Conservation (phyloP, 1,140 invertebrate species). For the Drosophila suzukii region DNA sequence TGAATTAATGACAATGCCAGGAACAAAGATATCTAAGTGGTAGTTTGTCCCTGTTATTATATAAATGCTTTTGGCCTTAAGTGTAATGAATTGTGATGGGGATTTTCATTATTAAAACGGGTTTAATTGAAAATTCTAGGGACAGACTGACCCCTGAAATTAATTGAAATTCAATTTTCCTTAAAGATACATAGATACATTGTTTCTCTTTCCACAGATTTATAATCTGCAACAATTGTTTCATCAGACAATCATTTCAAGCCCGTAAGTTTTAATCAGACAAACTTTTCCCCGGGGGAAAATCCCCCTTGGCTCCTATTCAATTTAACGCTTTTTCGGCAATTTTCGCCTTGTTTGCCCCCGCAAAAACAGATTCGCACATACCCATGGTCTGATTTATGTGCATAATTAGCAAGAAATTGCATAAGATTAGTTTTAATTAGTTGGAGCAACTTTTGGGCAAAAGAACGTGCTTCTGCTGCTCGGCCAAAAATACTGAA, state of each 20-base stretch:
- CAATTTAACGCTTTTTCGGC: constrained; percentile 17
- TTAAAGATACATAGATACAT: too few relatives aligned
- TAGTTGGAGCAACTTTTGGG: constrained; percentile 39
- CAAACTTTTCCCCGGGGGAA: background rate
- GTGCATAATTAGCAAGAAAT: constrained; percentile 46
- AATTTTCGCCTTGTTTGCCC: background rate
- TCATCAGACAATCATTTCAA: background rate
- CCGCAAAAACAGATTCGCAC: background rate
- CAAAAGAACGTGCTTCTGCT: constrained; percentile 1
- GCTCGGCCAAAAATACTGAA: constrained; percentile 30
- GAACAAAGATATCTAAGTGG: constrained; percentile 33
- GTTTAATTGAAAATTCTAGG: background rate
- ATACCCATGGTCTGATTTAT: constrained; percentile 29
- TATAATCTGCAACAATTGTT: background rate
- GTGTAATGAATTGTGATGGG: constrained; percentile 7
- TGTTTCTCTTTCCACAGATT: background rate
- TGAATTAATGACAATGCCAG: constrained; percentile 32
- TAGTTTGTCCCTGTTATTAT: constrained; percentile 29
- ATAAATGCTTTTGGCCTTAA: constrained; percentile 32
- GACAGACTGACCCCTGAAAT: background rate
- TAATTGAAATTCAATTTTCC: background rate
- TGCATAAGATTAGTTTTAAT: constrained; percentile 68
- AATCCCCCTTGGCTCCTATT: background rate
- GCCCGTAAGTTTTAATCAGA: background rate
- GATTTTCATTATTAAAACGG: background rate